A percentile compares a stretch with the other conserved stretches of the same genome.
Conservation (phyloP, 2,113 vertebrate species). For the Pygoscelis antarcticus region DNA sequence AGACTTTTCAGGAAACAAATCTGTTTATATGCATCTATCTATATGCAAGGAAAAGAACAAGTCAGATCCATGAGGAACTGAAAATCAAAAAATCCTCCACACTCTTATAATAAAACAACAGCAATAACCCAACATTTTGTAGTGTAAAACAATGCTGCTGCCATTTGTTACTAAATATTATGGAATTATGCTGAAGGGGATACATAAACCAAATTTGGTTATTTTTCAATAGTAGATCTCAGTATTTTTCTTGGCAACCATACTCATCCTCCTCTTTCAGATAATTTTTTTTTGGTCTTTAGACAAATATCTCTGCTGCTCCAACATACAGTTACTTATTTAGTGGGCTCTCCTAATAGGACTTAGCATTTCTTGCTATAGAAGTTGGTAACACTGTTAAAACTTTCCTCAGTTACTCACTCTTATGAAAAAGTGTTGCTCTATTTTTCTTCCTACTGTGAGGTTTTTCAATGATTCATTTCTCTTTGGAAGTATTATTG, state of each 20-base stretch:
- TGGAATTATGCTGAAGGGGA: not conserved
- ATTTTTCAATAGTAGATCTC: not conserved
- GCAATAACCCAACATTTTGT: not conserved
- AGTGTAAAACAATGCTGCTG: not conserved
- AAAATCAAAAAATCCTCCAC: not conserved
- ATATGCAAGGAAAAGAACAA: not conserved
- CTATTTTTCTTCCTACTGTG: not conserved
- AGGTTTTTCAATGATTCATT: slow-evolving; percentile 13
- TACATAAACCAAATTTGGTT: not conserved
- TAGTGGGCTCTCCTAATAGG: not conserved
- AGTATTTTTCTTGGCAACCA: not conserved
- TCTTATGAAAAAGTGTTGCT: not conserved
- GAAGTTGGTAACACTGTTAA: not conserved
- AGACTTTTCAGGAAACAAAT: not conserved
- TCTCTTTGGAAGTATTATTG: not conserved
- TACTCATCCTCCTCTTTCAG: not conserved
- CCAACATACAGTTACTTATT: not conserved
- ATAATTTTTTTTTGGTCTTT: not conserved
- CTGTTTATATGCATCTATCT: not conserved
- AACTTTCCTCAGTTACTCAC: not conserved
- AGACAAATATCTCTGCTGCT: not conserved
- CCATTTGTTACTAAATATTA: not conserved
- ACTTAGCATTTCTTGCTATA: not conserved
- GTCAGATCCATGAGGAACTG: not conserved
- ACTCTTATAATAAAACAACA: not conserved